phyloP scores from a whole-genome alignment of 2,888 invertebrate species.

The Cheilosia vulpina region DNA sequence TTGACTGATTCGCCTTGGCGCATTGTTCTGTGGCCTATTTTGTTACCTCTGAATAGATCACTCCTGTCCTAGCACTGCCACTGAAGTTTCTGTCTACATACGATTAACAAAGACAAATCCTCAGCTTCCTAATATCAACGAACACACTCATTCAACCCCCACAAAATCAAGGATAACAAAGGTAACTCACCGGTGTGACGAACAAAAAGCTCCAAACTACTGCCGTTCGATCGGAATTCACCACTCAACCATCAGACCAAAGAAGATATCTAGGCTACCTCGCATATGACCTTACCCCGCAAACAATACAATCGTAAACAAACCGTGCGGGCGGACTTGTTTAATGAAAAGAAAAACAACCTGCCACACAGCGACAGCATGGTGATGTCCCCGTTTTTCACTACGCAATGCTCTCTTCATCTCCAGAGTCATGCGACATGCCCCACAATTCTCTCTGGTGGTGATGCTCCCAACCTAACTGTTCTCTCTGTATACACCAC shows the following conservation, averaged over 20 bases:
- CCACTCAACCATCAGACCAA: slow-evolving; percentile 32
- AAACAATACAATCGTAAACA: slow-evolving; percentile 70
- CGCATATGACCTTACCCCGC: slow-evolving; percentile 60
- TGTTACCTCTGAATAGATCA: too few relatives aligned
- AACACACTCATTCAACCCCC: neutral
- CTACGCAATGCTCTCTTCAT: neutral
- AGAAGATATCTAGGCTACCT: slow-evolving; percentile 36
- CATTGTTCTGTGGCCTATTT: too few relatives aligned
- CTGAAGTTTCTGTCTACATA: neutral
- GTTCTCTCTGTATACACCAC: slow-evolving; percentile 6
- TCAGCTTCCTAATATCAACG: neutral
- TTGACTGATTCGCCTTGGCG: too few relatives aligned
- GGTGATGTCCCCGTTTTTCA: slow-evolving; percentile 46
- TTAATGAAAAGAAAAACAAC: slow-evolving; percentile 36
- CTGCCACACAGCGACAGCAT: slow-evolving; percentile 58
- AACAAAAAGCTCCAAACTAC: neutral
- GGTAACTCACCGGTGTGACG: neutral
- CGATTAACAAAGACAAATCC: neutral
- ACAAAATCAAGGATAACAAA: neutral
- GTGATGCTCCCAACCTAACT: neutral
- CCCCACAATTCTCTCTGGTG: neutral
- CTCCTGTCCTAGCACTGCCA: too few relatives aligned
- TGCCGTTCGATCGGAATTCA: slow-evolving; percentile 7
- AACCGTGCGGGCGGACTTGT: slow-evolving; percentile 56
- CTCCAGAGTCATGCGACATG: neutral